Evolutionary conservation across 2,888 invertebrate species (phyloP).

Genomic region (Caenorhabditis doughertyi): DNA sequence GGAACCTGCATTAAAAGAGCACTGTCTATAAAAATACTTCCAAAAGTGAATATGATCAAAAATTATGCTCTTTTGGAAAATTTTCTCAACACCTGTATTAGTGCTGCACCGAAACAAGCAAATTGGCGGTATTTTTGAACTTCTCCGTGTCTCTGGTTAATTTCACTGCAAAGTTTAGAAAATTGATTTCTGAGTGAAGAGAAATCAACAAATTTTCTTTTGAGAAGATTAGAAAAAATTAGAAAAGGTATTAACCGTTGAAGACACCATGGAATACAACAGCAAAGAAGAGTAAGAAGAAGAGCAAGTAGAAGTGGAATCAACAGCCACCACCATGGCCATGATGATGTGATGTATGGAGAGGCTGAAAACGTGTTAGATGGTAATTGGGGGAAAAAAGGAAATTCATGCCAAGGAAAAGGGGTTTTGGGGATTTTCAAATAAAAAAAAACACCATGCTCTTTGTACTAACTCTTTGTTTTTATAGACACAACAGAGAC

Average conservation of each 20-base stretch:
- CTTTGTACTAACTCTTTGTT: conserved; percentile 67
- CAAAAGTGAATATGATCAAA: too few species aligned
- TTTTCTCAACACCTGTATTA: too few species aligned
- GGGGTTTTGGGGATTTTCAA: neutral
- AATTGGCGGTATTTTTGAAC: too few species aligned
- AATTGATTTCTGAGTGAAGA: neutral
- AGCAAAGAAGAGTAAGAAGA: conserved; percentile 81
- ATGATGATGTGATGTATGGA: conserved; percentile 79
- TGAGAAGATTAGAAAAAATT: conserved; percentile 9
- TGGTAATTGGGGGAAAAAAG: conserved; percentile 19
- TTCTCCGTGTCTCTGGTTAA: neutral
- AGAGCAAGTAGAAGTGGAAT: conserved; percentile 80
- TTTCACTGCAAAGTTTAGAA: neutral
- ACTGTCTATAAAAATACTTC: too few species aligned
- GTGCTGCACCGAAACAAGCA: too few species aligned
- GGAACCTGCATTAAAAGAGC: neutral
- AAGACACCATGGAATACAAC: conserved; percentile 82
- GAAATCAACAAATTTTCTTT: too few species aligned
- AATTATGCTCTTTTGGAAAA: too few species aligned
- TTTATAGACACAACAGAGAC: conserved; percentile 60
- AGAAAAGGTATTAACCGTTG: conserved; percentile 74
- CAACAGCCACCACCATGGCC: conserved; percentile 83
- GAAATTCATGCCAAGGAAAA: neutral
- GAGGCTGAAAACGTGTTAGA: conserved; percentile 75
- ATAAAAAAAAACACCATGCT: conserved; percentile 13